Base-by-base conservation (phyloP, 2,797 vertebrate genomes). In the Ammospiza maritima region DNA sequence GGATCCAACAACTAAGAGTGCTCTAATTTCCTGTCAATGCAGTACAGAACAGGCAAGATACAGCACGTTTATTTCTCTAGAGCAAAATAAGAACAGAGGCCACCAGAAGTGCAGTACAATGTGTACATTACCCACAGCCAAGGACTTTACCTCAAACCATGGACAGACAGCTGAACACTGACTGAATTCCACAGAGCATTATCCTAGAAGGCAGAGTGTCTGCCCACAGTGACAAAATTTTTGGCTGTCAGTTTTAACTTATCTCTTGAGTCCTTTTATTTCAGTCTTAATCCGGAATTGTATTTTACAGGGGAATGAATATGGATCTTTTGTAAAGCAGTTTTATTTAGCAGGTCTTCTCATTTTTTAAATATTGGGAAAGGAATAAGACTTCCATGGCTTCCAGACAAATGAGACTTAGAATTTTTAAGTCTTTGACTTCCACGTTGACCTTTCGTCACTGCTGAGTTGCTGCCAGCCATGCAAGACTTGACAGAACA, bases 401-500 rank as follows among this genome's bases (percentile, higher is more conserved):
- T 75, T 91, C 42, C 53, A 90, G 88, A 72, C 44, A 91, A 94
- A 94, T 71, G 48, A 88, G n/a, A 83, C 14, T 42, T 78, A 67
- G 51, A 90, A 53, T 78, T 82, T 96, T 80, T 83, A 89, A 76
- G 57, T 92, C 71, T 95, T 93, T 96, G 92, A 95, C 89, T 95
- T 95, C 85, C 75, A 92, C 40, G 0, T 27, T 92, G 91, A 96
- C 94, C 95, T 96, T 95, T 91, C 23, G 57, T 93, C 92, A 96
- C 90, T 89, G 86, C 80, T 96, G 85, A 95, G 71, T 96, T 96
- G 91, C 61, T 93, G 57, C 87, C 87, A 96, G 92, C 93, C 91
- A 96, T 97, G 95, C 92, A 95, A 94, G 80, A 89, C 93, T 78
- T 71, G 77, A 93, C 73, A 84, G 89, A 92, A 94, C 61, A 94